Percentiles rank a stretch among this genome's conserved stretches.
Conservation (phyloP, 2,888 invertebrate genomes). For the Vandiemenella viatica region DNA sequence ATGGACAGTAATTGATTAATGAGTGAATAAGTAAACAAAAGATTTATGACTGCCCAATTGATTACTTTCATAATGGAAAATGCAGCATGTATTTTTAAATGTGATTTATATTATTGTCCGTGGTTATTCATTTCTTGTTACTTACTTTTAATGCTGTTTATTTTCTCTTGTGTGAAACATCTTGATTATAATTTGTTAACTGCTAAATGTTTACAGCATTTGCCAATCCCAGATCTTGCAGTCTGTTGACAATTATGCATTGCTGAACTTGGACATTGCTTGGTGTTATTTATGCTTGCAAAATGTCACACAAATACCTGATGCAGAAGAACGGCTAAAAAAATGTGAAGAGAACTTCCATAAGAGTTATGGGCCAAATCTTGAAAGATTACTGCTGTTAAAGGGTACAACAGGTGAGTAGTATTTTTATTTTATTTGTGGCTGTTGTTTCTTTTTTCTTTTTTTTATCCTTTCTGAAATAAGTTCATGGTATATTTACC, state of each 20-base stretch:
- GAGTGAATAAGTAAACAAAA: too few relatives aligned
- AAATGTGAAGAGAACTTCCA: slow-evolving; percentile 51
- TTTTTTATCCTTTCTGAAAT: too few relatives aligned
- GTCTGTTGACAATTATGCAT: slow-evolving; percentile 66
- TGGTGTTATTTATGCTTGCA: slow-evolving; percentile 75
- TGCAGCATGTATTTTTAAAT: too few relatives aligned
- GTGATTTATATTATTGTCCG: too few relatives aligned
- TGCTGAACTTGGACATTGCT: slow-evolving; percentile 71
- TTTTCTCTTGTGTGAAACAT: neutral
- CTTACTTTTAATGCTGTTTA: neutral
- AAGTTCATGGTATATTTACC: too few relatives aligned
- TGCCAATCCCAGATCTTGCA: slow-evolving; percentile 49
- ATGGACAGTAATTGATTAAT: too few relatives aligned
- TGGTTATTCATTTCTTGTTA: too few relatives aligned
- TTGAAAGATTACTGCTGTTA: slow-evolving; percentile 43
- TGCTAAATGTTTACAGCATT: slow-evolving; percentile 37
- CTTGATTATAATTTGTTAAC: neutral
- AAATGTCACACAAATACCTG: slow-evolving; percentile 52
- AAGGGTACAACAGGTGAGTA: slow-evolving; percentile 39
- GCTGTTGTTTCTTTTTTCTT: too few relatives aligned
- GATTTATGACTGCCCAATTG: too few relatives aligned
- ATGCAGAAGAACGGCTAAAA: slow-evolving; percentile 51
- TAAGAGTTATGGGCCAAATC: slow-evolving; percentile 47
- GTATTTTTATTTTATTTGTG: too few relatives aligned
- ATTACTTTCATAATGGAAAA: too few relatives aligned